Evolutionary conservation across 2,888 invertebrate species (phyloP), one percentile per base, ranked within the genome.

Genomic region (Leptopilina syphax): DNA sequence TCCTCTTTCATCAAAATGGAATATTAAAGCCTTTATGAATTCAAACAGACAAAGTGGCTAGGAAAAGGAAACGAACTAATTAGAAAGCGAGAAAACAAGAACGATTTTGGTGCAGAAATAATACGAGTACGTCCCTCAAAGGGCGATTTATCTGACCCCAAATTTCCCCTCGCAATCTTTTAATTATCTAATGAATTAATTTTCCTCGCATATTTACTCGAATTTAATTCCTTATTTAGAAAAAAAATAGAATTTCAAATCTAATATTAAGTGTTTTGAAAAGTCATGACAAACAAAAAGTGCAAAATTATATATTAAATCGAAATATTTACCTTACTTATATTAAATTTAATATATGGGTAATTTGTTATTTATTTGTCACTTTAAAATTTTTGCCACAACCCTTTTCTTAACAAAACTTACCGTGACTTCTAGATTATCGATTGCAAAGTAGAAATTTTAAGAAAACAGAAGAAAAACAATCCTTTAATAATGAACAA

Each of bases 351-450:
- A 47, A 47, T 47, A 3, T 47, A 12, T 50, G 2, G 12, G 3
- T 6, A n/a, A 60, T n/a, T 18, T 18, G 5, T 34, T 34, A 34
- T 34, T 34, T 34, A 34, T 34, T 34, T 34, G 34, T 2, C 34
- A 34, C 34, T 34, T 34, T 34, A 34, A 3, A 34, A 41, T 65
- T 65, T 65, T 65, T 34, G 50, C 50, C 41, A 8, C 73, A 73
- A 41, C 18, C 34, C 73, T 73, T 73, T 73, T 73, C 73, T 70
- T 54, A 57, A 68, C 68, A 68, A 68, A 68, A 70, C 34, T 50
- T 70, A 12, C 34, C 73, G 13, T 27, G 57, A 73, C 73, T 73
- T 34, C 57, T 73, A 60, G 57, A 60, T 73, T 73, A 73, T 73
- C 57, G 73, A 73, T 73, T 73, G 34, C 54, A 3, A 73, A 13